Percentiles rank a stretch among this genome's conserved stretches.
Evolutionary conservation across 2,888 invertebrate species (phyloP).

Genomic region (Harmothoe impar): DNA sequence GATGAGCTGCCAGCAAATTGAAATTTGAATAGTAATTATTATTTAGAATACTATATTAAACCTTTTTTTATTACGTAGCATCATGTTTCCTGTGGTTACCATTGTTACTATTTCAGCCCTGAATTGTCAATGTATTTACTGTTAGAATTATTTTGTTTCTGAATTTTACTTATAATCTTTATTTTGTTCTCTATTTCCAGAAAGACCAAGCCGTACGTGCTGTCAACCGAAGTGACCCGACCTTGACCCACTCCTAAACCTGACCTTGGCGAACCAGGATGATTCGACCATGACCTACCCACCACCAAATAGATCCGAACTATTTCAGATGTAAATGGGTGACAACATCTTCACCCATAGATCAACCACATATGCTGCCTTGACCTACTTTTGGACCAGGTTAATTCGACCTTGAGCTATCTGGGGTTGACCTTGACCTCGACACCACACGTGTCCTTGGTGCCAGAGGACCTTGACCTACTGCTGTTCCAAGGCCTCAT

Average conservation of each 20-base stretch:
- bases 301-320: not conserved
- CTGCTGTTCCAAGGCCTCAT: too few species aligned
- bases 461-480: too few species aligned
- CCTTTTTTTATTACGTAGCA: too few species aligned
- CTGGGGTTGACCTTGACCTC: not conserved
- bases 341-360: not conserved
- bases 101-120: too few species aligned
- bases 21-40: too few species aligned
- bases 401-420: not conserved
- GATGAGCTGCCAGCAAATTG: too few species aligned
- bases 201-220: not conserved
- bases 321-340: not conserved
- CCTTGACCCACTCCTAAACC: conserved; percentile 44
- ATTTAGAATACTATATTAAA: too few species aligned
- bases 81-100: too few species aligned
- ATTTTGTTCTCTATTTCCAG: conserved; percentile 41
- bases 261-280: not conserved
- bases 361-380: not conserved
- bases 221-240: conserved; percentile 38
- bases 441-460: too few species aligned
- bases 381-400: not conserved
- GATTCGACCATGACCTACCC: conserved; percentile 8
- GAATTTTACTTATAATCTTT: not conserved
- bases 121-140: too few species aligned
- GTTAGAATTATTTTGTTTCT: too few species aligned